A percentile compares a stretch with the other conserved stretches of the same genome.
Evolutionary conservation across 2,888 invertebrate genomes (phyloP).

Genomic region (Sphaerophoria rueppellii): DNA sequence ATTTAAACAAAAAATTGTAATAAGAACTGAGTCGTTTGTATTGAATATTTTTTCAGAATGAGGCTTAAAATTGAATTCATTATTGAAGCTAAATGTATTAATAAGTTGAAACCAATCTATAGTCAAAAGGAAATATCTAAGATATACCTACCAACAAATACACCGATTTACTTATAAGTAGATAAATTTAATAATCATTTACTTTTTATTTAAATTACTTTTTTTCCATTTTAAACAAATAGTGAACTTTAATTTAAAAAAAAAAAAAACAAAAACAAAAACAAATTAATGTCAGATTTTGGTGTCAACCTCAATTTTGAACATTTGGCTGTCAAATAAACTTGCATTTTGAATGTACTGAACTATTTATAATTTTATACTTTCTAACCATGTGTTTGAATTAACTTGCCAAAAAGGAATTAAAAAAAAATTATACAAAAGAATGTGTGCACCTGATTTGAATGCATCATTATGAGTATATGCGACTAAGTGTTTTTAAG

Average conservation of each 20-base stretch:
- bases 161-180: slow-evolving; percentile 72
- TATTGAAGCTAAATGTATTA: slow-evolving; percentile 4
- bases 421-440: slow-evolving; percentile 12
- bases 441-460: slow-evolving; percentile 21
- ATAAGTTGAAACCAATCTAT: slow-evolving; percentile 57
- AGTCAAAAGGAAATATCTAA: slow-evolving; percentile 56
- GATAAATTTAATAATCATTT: slow-evolving; percentile 55
- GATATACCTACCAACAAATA: slow-evolving; percentile 53
- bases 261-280: no score
- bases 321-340: slow-evolving; percentile 20
- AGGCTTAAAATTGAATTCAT: slow-evolving; percentile 43
- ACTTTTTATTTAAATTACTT: slow-evolving; percentile 14
- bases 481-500: slow-evolving; percentile 10
- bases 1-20: slow-evolving; percentile 51
- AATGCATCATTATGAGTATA: slow-evolving; percentile 12
- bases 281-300: not conserved
- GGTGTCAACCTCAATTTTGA: slow-evolving; percentile 18
- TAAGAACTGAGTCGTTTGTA: slow-evolving; percentile 31
- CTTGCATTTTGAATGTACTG: slow-evolving; percentile 43
- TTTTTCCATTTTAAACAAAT: slow-evolving; percentile 7
- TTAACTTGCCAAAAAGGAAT: slow-evolving; percentile 54
- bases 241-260: slow-evolving; percentile 11
- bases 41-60: slow-evolving; percentile 41
- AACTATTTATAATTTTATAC: slow-evolving; percentile 68
- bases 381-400: slow-evolving; percentile 53